Evolutionary conservation across 2,888 invertebrate genomes (phyloP).

Genomic region (Leptinotarsa peninsularis): DNA sequence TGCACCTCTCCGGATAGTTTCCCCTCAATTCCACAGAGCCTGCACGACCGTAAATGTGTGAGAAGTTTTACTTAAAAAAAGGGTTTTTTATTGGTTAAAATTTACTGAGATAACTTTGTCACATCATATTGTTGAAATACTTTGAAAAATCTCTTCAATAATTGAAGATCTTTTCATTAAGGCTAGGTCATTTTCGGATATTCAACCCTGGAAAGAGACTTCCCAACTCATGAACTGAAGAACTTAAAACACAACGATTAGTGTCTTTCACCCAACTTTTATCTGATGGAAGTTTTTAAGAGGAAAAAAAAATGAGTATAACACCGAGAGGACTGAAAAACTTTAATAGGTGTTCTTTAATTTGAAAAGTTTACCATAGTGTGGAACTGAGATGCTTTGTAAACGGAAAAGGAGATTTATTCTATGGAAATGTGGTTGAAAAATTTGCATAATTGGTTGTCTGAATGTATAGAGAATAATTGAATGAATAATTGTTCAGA

Average conservation of each 20-base stretch:
- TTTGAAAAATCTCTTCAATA: too few relatives aligned
- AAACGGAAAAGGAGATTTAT: background rate
- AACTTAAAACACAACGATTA: slow-evolving; percentile 3
- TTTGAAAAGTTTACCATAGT: slow-evolving; percentile 11
- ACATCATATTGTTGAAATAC: too few relatives aligned
- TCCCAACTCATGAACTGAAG: background rate
- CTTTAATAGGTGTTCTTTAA: slow-evolving; percentile 15
- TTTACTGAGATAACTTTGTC: too few relatives aligned
- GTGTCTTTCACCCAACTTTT: slow-evolving; percentile 16
- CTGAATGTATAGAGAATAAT: background rate
- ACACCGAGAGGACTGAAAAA: slow-evolving; percentile 11
- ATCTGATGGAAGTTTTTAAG: background rate
- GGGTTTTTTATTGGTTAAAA: too few relatives aligned
- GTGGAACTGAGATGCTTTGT: background rate
- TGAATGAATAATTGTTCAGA: background rate
- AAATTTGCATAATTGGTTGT: slow-evolving; percentile 5
- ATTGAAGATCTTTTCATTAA: too few relatives aligned
- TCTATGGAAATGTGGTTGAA: background rate
- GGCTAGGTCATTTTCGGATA: background rate
- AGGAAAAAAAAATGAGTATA: slow-evolving; percentile 2
- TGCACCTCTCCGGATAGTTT: too few relatives aligned
- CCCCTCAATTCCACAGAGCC: too few relatives aligned
- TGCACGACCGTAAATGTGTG: too few relatives aligned
- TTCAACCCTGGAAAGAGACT: background rate
- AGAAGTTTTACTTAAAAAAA: too few relatives aligned